phyloP scores from a whole-genome alignment of 2,888 invertebrate genomes.

The Eledona agricola region DNA sequence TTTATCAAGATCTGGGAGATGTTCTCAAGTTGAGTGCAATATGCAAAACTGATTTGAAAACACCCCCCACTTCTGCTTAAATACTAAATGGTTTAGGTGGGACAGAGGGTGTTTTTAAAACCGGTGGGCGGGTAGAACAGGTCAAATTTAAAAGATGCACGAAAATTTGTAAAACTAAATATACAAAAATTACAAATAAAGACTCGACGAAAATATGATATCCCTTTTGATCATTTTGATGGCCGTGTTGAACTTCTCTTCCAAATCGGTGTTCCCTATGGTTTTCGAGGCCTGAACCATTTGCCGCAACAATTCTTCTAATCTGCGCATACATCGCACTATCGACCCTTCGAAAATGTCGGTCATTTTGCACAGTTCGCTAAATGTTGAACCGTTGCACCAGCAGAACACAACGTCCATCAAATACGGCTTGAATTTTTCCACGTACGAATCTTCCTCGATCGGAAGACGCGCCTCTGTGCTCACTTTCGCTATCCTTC shows the following conservation, averaged over 20 bases:
- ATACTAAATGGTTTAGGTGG: constrained; percentile 19
- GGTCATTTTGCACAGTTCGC: constrained; percentile 94
- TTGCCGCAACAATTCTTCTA: constrained; percentile 95
- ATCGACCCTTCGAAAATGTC: constrained; percentile 95
- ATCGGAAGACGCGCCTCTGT: constrained; percentile 85
- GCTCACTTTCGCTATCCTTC: constrained; percentile 89
- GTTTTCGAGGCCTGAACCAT: constrained; percentile 96
- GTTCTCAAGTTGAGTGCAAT: constrained; percentile 7
- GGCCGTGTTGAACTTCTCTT: constrained; percentile 94
- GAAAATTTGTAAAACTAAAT: constrained; percentile 21
- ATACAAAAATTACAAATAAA: constrained; percentile 76
- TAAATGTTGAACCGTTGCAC: constrained; percentile 93
- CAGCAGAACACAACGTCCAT: constrained; percentile 98
- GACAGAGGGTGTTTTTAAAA: constrained; percentile 9
- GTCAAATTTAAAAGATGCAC: constrained; percentile 20
- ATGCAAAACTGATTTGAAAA: constrained; percentile 21
- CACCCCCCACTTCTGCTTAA: constrained; percentile 6
- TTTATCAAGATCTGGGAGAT: constrained; percentile 9
- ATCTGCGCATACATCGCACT: constrained; percentile 91
- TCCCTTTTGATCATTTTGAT: constrained; percentile 94
- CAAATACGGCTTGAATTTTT: constrained; percentile 90
- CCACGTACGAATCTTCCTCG: constrained; percentile 90
- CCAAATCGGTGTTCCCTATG: constrained; percentile 94
- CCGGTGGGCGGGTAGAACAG: constrained; percentile 21
- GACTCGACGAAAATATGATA: constrained; percentile 99